Percentiles rank a stretch among this genome's conserved stretches.
phyloP scores from a whole-genome alignment of 1,140 invertebrate species.

The Akabosia matsudoensis region DNA sequence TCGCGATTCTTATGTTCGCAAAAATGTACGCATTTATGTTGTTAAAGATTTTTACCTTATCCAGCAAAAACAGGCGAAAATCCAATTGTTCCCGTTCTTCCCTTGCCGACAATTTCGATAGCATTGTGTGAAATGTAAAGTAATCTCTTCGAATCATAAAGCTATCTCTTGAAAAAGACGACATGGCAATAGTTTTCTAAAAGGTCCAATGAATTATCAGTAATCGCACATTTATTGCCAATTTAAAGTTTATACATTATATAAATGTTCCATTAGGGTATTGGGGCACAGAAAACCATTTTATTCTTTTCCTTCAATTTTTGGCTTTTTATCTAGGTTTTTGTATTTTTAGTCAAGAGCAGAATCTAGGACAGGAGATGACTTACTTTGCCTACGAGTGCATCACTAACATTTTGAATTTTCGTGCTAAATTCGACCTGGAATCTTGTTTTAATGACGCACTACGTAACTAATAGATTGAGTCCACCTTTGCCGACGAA shows the following conservation, averaged over 20 bases:
- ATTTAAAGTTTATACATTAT: not conserved
- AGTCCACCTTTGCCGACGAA: too few relatives aligned
- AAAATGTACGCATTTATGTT: constrained; percentile 2
- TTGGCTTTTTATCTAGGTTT: too few relatives aligned
- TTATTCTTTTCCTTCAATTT: not conserved
- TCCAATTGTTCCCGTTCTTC: not conserved
- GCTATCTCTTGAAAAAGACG: not conserved
- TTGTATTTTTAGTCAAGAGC: too few relatives aligned
- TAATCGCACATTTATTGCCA: constrained; percentile 6
- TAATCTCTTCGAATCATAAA: not conserved
- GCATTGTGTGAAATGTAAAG: not conserved
- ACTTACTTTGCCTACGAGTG: too few relatives aligned
- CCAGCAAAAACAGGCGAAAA: not conserved
- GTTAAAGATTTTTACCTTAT: not conserved
- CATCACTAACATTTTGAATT: too few relatives aligned
- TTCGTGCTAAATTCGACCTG: too few relatives aligned
- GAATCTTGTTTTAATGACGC: too few relatives aligned
- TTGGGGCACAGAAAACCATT: not conserved
- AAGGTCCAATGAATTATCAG: not conserved
- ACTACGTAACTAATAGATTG: too few relatives aligned
- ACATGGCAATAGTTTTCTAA: not conserved
- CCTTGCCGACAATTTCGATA: not conserved
- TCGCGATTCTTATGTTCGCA: too few relatives aligned
- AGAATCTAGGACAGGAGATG: too few relatives aligned
- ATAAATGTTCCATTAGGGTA: not conserved